Evolutionary conservation across 2,797 vertebrate genomes (phyloP).

Genomic region (Hoplostethus atlanticus): DNA sequence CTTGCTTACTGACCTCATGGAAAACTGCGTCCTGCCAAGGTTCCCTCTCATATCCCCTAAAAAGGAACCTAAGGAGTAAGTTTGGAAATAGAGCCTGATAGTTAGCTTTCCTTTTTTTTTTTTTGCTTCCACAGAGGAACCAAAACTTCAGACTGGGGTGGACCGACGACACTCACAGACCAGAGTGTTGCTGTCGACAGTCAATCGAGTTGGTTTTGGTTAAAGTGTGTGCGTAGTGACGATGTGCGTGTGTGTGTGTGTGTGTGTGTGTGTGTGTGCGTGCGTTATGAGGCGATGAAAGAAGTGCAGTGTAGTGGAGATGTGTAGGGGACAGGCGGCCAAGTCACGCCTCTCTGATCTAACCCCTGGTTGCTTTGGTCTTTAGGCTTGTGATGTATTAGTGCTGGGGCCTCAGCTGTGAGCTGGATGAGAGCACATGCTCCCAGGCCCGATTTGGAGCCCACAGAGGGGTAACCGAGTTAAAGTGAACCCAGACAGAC

Average conservation of each 20-base stretch:
- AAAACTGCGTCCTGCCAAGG: conserved; percentile 82
- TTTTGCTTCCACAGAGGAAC: conserved; percentile 36
- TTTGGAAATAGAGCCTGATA: conserved; percentile 71
- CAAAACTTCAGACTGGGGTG: conserved; percentile 47
- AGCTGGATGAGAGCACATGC: conserved; percentile 65
- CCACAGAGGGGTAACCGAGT: conserved; percentile 71
- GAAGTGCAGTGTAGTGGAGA: background rate
- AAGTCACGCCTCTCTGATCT: conserved; percentile 44
- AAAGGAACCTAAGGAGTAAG: conserved; percentile 79
- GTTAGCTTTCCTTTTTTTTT: conserved; percentile 42
- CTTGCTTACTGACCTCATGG: conserved; percentile 82
- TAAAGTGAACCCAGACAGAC: conserved; percentile 73
- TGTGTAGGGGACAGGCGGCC: conserved; percentile 17
- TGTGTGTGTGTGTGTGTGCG: background rate
- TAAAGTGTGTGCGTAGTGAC: background rate
- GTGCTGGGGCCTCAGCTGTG: conserved; percentile 74
- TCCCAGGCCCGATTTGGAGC: conserved; percentile 66
- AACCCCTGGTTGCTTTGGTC: conserved; percentile 44
- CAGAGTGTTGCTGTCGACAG: conserved; percentile 29
- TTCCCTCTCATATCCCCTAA: conserved; percentile 83
- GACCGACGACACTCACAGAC: conserved; percentile 14
- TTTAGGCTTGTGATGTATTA: conserved; percentile 55
- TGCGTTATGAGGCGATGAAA: background rate
- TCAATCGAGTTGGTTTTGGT: background rate
- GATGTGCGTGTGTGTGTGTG: no score